A percentile compares a stretch with the other conserved stretches of the same genome.
Conservation (phyloP, 2,113 vertebrate species). For the Neotragus moschatus region DNA sequence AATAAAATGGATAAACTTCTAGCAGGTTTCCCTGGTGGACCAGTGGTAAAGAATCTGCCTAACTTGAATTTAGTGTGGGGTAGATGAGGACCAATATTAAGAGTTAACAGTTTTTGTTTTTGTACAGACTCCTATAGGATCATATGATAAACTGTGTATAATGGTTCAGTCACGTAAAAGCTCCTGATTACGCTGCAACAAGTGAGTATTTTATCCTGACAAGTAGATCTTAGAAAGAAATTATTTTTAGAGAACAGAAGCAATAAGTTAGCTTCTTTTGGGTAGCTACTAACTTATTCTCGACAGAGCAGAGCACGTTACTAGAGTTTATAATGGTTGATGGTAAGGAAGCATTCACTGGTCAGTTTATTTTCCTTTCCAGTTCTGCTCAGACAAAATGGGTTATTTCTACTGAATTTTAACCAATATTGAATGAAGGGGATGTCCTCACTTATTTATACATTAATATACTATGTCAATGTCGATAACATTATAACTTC, state of each 20-base stretch:
- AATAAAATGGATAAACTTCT: neutral
- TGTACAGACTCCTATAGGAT: neutral
- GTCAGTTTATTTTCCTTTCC: neutral
- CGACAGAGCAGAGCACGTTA: neutral
- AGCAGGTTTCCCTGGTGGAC: neutral
- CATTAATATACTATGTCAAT: neutral
- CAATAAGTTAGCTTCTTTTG: neutral
- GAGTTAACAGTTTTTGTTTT: neutral
- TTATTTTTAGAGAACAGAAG: neutral
- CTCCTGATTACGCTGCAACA: neutral
- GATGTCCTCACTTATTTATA: neutral
- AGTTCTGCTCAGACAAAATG: neutral
- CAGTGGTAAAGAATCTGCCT: neutral
- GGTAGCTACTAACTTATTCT: neutral
- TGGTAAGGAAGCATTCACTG: neutral
- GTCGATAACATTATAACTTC: neutral
- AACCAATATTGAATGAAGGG: neutral
- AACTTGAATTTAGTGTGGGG: neutral
- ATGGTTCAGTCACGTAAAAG: neutral
- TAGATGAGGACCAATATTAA: neutral
- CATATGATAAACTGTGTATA: neutral
- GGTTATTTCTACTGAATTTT: neutral
- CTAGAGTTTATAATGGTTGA: neutral
- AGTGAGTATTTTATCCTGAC: neutral
- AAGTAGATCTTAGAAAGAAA: neutral